These are phyloP conservation scores for Xenopus petersii DNA, from an alignment of 2,797 vertebrate species.

Conservation along the genomic window DNA sequence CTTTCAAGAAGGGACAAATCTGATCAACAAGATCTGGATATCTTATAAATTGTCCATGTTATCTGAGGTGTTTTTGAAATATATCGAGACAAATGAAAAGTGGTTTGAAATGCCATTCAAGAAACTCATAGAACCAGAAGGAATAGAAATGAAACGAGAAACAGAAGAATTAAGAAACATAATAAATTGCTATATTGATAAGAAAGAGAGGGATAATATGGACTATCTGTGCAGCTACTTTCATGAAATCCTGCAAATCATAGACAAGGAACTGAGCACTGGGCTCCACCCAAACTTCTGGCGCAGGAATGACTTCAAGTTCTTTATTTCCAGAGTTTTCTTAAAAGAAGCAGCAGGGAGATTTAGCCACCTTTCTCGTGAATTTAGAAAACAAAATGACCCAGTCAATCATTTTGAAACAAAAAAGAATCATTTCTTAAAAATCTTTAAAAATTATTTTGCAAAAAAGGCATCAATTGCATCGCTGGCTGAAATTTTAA, in stretches of 20 bases:
- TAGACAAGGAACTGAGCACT: background rate
- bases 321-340: no score
- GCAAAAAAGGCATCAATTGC: no score
- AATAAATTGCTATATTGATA: background rate
- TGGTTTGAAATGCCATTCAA: fast-evolving
- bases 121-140: background rate
- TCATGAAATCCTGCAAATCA: background rate
- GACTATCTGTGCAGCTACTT: conserved; percentile 13
- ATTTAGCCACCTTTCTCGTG: no score
- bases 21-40: background rate
- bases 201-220: background rate
- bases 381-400: no score
- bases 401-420: no score
- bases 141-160: background rate
- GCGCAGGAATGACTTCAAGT: background rate
- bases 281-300: background rate
- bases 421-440: no score
- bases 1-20: background rate
- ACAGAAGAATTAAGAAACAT: background rate
- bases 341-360: no score
- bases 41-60: background rate
- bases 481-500: no score
- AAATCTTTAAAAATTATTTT: no score
- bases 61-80: background rate
- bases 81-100: background rate